Conservation (phyloP, 2,888 invertebrate genomes). For the Dynastes grantii region DNA sequence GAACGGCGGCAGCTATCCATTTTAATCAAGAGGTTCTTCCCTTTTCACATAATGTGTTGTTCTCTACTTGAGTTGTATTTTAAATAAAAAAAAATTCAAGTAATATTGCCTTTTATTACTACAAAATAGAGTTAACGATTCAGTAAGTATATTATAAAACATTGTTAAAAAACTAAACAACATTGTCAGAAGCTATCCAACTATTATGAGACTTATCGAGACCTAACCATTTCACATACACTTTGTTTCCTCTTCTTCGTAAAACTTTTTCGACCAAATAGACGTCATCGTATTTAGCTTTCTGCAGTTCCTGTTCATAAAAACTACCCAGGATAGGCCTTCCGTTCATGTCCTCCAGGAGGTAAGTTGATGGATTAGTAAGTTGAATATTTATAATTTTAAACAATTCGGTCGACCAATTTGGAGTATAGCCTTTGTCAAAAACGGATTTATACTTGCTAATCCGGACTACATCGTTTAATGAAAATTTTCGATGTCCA, state of each 20-base stretch:
- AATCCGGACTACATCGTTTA: constrained; percentile 63
- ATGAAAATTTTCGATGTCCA: constrained; percentile 56
- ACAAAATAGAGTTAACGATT: too few relatives aligned
- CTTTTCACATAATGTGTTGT: too few relatives aligned
- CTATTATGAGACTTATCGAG: neutral
- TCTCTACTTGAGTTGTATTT: too few relatives aligned
- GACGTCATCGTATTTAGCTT: neutral
- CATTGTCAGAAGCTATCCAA: neutral
- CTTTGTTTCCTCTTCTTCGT: neutral
- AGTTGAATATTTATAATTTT: constrained; percentile 59
- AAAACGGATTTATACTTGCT: constrained; percentile 59
- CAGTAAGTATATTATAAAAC: too few relatives aligned
- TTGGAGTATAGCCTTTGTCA: constrained; percentile 63
- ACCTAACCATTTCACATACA: neutral
- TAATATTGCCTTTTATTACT: too few relatives aligned
- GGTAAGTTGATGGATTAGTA: constrained; percentile 62
- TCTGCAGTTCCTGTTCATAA: constrained; percentile 38
- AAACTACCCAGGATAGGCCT: constrained; percentile 57
- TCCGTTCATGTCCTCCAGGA: constrained; percentile 59
- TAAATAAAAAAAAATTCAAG: too few relatives aligned
- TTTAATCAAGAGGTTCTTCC: too few relatives aligned
- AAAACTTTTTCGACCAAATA: neutral
- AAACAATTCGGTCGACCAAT: constrained; percentile 65
- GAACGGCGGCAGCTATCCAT: too few relatives aligned
- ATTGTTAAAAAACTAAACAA: too few relatives aligned